A percentile compares a stretch with the other conserved stretches of the same genome.
Conservation (phyloP, 2,113 vertebrate genomes). For the Orcinus orca region DNA sequence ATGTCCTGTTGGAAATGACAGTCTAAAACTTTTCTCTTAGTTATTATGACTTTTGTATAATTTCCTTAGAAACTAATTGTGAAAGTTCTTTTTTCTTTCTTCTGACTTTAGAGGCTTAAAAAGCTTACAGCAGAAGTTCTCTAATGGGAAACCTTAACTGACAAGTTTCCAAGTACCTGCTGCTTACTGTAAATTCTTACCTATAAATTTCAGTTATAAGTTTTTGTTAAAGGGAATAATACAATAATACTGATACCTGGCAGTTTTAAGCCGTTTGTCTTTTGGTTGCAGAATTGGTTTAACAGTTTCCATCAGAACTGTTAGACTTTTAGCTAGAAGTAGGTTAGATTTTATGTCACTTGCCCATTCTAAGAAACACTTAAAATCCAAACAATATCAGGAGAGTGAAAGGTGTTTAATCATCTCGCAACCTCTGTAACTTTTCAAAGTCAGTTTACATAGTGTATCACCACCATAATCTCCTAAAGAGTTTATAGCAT, state of each 20-base stretch:
- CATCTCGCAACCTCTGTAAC: neutral
- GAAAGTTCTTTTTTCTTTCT: slow-evolving; percentile 58
- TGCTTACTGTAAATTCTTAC: slow-evolving; percentile 70
- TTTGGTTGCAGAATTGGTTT: slow-evolving; percentile 50
- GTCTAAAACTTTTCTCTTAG: slow-evolving; percentile 25
- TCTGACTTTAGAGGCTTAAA: slow-evolving; percentile 57
- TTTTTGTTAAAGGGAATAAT: slow-evolving; percentile 68
- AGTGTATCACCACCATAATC: neutral
- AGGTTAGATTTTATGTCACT: neutral
- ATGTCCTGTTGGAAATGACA: slow-evolving; percentile 44
- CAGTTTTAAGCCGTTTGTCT: slow-evolving; percentile 43
- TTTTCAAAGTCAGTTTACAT: slow-evolving; percentile 33
- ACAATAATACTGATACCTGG: slow-evolving; percentile 73
- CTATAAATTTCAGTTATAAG: slow-evolving; percentile 62
- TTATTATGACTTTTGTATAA: slow-evolving; percentile 51
- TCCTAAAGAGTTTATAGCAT: neutral
- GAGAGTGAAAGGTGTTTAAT: neutral
- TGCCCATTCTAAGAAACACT: slow-evolving; percentile 47
- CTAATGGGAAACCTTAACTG: slow-evolving; percentile 70
- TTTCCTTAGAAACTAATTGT: slow-evolving; percentile 76
- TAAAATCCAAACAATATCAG: neutral
- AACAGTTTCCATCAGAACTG: slow-evolving; percentile 68
- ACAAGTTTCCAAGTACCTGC: slow-evolving; percentile 74
- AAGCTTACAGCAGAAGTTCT: slow-evolving; percentile 56
- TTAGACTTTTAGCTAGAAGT: slow-evolving; percentile 31